Conservation (phyloP, 2,797 vertebrate species). For the Clamator glandarius region DNA sequence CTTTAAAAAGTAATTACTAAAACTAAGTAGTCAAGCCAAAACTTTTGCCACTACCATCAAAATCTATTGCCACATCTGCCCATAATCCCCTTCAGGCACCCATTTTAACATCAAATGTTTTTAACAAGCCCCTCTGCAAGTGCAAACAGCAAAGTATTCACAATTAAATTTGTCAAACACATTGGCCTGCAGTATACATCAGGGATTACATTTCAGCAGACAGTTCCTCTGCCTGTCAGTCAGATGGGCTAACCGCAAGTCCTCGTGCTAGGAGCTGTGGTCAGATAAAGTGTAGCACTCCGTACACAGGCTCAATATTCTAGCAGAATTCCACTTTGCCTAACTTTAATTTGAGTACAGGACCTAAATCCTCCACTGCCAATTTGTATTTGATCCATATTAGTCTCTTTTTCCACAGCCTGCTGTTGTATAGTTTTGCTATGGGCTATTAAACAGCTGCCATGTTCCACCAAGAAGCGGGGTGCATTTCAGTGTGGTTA, state of each 20-base stretch:
- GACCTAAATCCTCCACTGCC: conserved; percentile 44
- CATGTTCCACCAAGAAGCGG: conserved; percentile 55
- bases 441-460: conserved; percentile 69
- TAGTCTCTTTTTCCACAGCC: conserved; percentile 36
- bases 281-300: not conserved
- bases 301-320: not conserved
- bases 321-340: not conserved
- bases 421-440: conserved; percentile 59
- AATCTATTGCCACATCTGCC: conserved; percentile 11
- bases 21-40: not conserved
- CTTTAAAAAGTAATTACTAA: not conserved
- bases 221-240: not conserved
- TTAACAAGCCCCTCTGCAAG: conserved; percentile 11
- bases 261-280: not conserved
- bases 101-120: conserved; percentile 25
- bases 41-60: not conserved
- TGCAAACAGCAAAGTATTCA: not conserved
- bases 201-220: not conserved
- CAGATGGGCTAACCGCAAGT: not conserved
- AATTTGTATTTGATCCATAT: conserved; percentile 63
- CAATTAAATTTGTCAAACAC: not conserved
- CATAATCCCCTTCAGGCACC: not conserved
- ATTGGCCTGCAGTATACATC: not conserved
- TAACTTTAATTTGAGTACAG: conserved; percentile 27
- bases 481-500: conserved; percentile 26